Evolutionary conservation across 2,113 vertebrate species (phyloP).

Genomic region (Scolopax mira): DNA sequence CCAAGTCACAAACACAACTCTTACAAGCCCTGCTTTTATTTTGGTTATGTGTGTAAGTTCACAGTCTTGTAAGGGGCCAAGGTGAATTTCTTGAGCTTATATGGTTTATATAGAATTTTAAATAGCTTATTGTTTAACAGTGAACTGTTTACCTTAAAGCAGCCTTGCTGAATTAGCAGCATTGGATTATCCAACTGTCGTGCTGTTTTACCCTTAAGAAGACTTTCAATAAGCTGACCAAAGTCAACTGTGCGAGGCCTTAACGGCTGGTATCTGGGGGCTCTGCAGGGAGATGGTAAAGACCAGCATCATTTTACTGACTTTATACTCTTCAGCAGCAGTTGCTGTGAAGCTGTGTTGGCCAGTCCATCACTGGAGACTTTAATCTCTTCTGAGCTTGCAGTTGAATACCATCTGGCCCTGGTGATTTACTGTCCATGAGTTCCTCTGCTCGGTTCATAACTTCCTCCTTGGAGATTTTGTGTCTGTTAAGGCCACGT

Average conservation of each 20-base stretch:
- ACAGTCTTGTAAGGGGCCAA: neutral
- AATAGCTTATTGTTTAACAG: neutral
- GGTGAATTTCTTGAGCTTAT: neutral
- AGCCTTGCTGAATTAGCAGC: neutral
- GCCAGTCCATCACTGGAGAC: neutral
- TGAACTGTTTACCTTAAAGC: neutral
- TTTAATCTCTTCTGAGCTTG: neutral
- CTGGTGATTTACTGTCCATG: neutral
- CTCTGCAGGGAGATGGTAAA: neutral
- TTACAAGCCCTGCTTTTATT: neutral
- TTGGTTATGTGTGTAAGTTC: neutral
- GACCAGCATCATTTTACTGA: neutral
- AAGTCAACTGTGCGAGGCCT: neutral
- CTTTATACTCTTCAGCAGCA: neutral
- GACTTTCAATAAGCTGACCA: neutral
- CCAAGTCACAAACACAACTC: neutral
- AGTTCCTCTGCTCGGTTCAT: neutral
- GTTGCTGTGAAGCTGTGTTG: neutral
- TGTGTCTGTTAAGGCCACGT: neutral
- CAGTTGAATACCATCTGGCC: slow-evolving; percentile 1
- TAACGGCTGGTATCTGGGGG: neutral
- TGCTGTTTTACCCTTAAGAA: neutral
- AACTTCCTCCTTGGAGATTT: neutral
- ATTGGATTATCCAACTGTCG: neutral
- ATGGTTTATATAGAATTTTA: neutral